These are phyloP conservation scores for Herminia tarsipennalis DNA, from an alignment of 2,888 invertebrate genomes.

Conservation along the genomic window DNA sequence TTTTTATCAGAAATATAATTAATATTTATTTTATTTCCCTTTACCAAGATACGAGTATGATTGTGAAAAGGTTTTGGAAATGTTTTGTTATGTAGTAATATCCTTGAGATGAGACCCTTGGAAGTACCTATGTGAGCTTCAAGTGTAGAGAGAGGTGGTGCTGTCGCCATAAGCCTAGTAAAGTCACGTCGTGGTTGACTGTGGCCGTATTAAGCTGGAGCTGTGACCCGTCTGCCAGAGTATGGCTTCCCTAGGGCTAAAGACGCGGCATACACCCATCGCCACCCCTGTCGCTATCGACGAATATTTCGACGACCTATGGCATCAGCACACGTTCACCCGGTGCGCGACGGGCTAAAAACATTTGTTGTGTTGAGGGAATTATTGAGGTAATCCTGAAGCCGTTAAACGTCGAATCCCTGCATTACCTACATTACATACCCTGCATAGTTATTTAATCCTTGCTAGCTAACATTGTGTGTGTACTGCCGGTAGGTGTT, in stretches of 20 bases:
- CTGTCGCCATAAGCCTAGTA: slow-evolving; percentile 57
- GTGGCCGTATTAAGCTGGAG: slow-evolving; percentile 58
- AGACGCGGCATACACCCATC: slow-evolving; percentile 46
- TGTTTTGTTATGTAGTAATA: no score
- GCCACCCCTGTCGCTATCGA: slow-evolving; percentile 49
- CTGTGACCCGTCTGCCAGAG: slow-evolving; percentile 62
- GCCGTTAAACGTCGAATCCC: slow-evolving; percentile 82
- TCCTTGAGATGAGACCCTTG: slow-evolving; percentile 14
- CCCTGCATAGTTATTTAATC: slow-evolving; percentile 80
- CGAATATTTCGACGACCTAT: slow-evolving; percentile 54
- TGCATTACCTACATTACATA: slow-evolving; percentile 82
- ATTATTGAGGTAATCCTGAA: slow-evolving; percentile 83
- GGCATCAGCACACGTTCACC: slow-evolving; percentile 40
- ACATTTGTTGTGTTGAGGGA: slow-evolving; percentile 81
- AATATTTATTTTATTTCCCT: slow-evolving; percentile 62
- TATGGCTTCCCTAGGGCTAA: slow-evolving; percentile 73
- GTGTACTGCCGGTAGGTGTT: slow-evolving; percentile 52
- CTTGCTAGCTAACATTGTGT: slow-evolving; percentile 70
- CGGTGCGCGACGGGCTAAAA: slow-evolving; percentile 63
- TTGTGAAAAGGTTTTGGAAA: slow-evolving; percentile 30
- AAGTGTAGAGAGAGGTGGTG: slow-evolving; percentile 58
- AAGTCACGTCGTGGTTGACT: slow-evolving; percentile 66
- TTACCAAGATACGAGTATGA: no score
- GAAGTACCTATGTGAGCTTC: slow-evolving; percentile 51
- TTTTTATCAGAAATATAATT: slow-evolving; percentile 66